These are phyloP conservation scores for Latrodectus hesperus DNA, from an alignment of 2,888 invertebrate genomes.

Conservation along the genomic window DNA sequence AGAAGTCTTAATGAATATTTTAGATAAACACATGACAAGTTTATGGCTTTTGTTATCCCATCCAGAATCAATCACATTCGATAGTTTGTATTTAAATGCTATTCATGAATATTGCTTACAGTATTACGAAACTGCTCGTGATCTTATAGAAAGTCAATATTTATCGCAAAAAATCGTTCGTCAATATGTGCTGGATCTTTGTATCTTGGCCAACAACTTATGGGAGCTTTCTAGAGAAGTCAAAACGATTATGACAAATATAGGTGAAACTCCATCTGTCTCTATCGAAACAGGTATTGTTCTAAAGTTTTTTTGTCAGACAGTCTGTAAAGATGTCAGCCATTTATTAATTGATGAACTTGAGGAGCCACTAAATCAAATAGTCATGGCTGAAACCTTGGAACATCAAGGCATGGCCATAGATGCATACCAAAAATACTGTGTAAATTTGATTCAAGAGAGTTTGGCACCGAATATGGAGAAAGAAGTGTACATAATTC, in stretches of 20 bases:
- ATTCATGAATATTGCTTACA: neutral
- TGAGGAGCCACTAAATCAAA: neutral
- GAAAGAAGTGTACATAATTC: neutral
- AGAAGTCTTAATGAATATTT: neutral
- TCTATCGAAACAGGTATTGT: neutral
- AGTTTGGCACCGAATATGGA: too few species aligned
- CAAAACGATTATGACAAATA: neutral
- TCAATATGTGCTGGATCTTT: neutral
- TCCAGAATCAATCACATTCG: neutral
- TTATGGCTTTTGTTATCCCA: neutral
- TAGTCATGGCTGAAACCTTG: neutral
- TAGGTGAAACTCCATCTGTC: neutral
- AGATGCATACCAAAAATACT: neutral
- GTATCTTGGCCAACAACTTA: neutral
- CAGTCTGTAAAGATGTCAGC: neutral
- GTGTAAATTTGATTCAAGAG: neutral
- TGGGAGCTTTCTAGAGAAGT: neutral
- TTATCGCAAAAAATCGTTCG: neutral
- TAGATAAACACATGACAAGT: neutral
- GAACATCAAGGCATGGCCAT: neutral
- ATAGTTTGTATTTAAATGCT: neutral
- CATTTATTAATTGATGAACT: neutral
- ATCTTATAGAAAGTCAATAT: neutral
- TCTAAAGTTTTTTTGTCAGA: neutral
- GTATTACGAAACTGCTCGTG: neutral